phyloP scores from a whole-genome alignment of 2,888 invertebrate species.

The Drosophila cracens region DNA sequence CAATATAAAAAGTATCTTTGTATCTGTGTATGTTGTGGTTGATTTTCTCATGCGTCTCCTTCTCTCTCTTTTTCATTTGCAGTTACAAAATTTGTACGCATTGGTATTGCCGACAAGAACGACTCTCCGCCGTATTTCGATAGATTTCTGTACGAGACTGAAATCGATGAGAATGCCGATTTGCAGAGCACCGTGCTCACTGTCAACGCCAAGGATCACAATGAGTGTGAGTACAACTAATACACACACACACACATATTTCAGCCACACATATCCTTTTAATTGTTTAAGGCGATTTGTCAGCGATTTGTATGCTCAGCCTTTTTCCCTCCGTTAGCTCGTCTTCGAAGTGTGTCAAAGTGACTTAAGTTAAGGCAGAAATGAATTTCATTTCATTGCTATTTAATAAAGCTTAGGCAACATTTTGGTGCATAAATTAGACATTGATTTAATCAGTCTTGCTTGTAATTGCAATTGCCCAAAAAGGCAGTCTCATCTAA shows the following conservation, averaged over 20 bases:
- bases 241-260: not conserved
- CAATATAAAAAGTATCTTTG: slow-evolving; percentile 13
- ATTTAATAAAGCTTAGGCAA: slow-evolving; percentile 22
- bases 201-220: slow-evolving; percentile 99
- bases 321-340: not conserved
- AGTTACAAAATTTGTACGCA: slow-evolving; percentile 99
- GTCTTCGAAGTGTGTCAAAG: not conserved
- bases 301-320: slow-evolving; percentile 14
- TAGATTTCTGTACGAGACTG: slow-evolving; percentile 97
- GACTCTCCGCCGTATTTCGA: slow-evolving; percentile 99
- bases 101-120: slow-evolving; percentile 99
- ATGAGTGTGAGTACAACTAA: slow-evolving; percentile 93
- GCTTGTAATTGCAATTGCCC: slow-evolving; percentile 43
- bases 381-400: slow-evolving; percentile 37
- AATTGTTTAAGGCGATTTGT: slow-evolving; percentile 50
- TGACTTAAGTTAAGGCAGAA: slow-evolving; percentile 3
- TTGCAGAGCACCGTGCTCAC: slow-evolving; percentile 98
- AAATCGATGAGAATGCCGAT: slow-evolving; percentile 98
- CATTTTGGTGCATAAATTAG: slow-evolving; percentile 61
- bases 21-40: slow-evolving; percentile 2
- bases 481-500: not conserved
- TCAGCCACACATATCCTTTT: slow-evolving; percentile 1
- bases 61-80: slow-evolving; percentile 84
- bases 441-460: slow-evolving; percentile 68
- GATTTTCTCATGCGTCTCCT: not conserved